A percentile compares a stretch with the other conserved stretches of the same genome.
Conservation (phyloP, 2,888 invertebrate genomes). For the Apamea crenata region DNA sequence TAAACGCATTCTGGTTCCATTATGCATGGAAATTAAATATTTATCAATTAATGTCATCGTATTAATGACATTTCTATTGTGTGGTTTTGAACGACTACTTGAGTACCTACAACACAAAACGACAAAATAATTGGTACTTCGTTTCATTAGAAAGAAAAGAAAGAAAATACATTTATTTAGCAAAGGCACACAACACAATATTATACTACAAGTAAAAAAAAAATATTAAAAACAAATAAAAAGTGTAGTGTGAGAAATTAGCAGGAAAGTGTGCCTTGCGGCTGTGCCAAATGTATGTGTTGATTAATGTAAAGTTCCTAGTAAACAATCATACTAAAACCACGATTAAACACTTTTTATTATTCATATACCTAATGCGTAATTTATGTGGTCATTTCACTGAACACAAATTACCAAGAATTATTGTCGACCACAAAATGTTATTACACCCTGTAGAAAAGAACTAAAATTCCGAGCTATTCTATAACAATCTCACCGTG, state of each 20-base stretch:
- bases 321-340: background rate
- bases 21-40: constrained; percentile 17
- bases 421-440: constrained; percentile 49
- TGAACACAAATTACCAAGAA: constrained; percentile 10
- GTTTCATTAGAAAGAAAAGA: background rate
- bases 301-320: background rate
- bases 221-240: no score
- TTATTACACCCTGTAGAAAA: constrained; percentile 38
- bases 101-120: background rate
- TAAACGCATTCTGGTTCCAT: background rate
- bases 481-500: no score
- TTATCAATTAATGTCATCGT: constrained; percentile 12
- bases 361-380: background rate
- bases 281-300: no score
- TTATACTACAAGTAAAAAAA: no score
- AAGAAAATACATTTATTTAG: no score
- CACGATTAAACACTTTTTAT: background rate
- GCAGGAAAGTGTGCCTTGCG: no score
- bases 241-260: no score
- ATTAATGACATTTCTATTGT: constrained; percentile 4
- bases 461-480: no score
- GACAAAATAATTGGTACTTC: background rate
- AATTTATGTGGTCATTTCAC: constrained; percentile 6
- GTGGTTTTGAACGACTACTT: background rate
- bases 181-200: no score